phyloP scores from a whole-genome alignment of 2,888 invertebrate species.

The Acanthococcus lagerstroemiae region DNA sequence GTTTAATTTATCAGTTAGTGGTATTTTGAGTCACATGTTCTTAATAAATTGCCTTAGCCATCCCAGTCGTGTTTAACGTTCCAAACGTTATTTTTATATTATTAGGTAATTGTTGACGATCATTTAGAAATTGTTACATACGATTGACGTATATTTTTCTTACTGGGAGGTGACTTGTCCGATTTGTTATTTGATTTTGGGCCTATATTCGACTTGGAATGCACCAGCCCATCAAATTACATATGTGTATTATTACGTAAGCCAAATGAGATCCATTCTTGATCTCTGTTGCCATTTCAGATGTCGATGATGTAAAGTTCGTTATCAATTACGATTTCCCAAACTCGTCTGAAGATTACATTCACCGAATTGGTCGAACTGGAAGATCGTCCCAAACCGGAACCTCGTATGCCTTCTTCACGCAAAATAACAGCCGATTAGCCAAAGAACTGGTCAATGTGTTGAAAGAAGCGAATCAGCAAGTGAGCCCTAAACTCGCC shows the following conservation, averaged over 20 bases:
- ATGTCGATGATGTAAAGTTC: conserved; percentile 63
- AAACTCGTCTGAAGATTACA: conserved; percentile 93
- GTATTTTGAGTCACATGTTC: too few species aligned
- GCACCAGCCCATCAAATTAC: background rate
- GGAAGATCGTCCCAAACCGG: conserved; percentile 57
- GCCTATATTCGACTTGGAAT: background rate
- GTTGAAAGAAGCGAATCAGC: conserved; percentile 84
- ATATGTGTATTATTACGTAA: background rate
- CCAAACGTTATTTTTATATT: too few species aligned
- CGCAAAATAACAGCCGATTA: conserved; percentile 79
- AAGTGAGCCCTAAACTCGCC: conserved; percentile 58
- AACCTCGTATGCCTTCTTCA: conserved; percentile 95
- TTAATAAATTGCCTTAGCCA: background rate
- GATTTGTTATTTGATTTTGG: conserved; percentile 1
- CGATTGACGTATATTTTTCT: too few species aligned
- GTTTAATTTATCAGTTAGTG: background rate
- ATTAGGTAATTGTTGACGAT: too few species aligned
- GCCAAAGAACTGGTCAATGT: conserved; percentile 86
- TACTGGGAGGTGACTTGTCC: too few species aligned
- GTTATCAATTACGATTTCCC: conserved; percentile 99
- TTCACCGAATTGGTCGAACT: conserved; percentile 72
- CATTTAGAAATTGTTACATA: too few species aligned
- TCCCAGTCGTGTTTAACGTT: too few species aligned
- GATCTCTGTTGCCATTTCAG: conserved; percentile 40
- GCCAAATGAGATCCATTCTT: background rate